Base-by-base conservation (phyloP, 2,888 invertebrate genomes). In the Phlogophora meticulosa region DNA sequence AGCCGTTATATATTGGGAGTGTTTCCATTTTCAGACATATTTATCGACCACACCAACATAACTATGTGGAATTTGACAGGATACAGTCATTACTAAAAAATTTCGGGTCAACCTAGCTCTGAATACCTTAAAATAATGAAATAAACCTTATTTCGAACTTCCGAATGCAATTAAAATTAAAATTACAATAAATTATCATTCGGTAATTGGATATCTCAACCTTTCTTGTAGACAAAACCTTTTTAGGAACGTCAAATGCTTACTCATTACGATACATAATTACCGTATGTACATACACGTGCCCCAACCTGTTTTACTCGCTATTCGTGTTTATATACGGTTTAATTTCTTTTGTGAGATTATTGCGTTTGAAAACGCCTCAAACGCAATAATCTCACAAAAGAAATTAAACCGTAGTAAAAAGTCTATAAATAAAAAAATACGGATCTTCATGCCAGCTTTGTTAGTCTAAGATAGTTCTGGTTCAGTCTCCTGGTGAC, bases 1-100 rank as follows among this genome's bases (percentile, higher is more conserved):
- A 71, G 51, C 42, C 17, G 43, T 52, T 24, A 22, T 0, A 34
- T 43, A 48, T 52, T 13, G 36, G 13, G 43, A 51, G 20, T 7
- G 0, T 5, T 9, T n/a, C 59, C 45, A 76, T 55, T 48, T 57
- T 52, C 10, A 40, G 34, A 36, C 10, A 52, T 28, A 24, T 74
- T 65, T 13, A 70, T 51, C n/a, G 34, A 45, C 34, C 11, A 68
- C 32, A 20, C 36, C 38, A 40, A 46, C n/a, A 24, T 17, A 76
- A 70, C 36, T 45, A 40, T 45, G 11, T 43, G 2, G 15, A 61
- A 36, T 57, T 53, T 17, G 32, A 43, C 48, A 46, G 60, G 61
- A 76, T 76, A 48, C 38, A 61, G 52, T 76, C 70, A 73, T 76
- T 61, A 52, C 46, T 7, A 42, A 4, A 34, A 60, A 76, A 75